Percentiles rank a stretch among this genome's conserved stretches.
Evolutionary conservation across 2,113 vertebrate genomes (phyloP).

Genomic region (Festucalex cinctus): DNA sequence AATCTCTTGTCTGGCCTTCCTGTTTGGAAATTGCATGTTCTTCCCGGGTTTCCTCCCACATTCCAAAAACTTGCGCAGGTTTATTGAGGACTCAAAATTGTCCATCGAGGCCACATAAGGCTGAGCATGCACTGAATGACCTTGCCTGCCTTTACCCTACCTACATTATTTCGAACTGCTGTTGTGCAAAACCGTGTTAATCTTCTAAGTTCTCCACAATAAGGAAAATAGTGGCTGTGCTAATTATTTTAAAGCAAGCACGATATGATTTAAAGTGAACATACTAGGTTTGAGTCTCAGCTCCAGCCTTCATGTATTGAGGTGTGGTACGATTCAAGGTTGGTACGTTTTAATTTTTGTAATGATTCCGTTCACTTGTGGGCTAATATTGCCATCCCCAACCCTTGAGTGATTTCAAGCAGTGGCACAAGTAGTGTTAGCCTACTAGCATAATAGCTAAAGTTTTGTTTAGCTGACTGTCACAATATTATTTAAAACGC

Average conservation of each 20-base stretch:
- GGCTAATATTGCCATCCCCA: too few relatives aligned
- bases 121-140: not conserved
- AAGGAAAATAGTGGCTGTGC: not conserved
- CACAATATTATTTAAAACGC: too few relatives aligned
- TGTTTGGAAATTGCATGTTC: not conserved
- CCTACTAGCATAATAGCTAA: too few relatives aligned
- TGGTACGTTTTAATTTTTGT: too few relatives aligned
- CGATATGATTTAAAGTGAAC: not conserved
- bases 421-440: too few relatives aligned
- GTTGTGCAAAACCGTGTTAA: not conserved
- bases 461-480: too few relatives aligned
- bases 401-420: too few relatives aligned
- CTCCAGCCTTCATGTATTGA: too few relatives aligned
- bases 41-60: not conserved
- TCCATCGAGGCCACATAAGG: not conserved
- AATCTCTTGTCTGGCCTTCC: not conserved
- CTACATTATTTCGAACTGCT: not conserved
- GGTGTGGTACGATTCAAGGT: too few relatives aligned
- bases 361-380: too few relatives aligned
- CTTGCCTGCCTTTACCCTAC: not conserved
- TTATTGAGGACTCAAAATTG: too few relatives aligned
- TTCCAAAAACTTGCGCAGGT: not conserved
- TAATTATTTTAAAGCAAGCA: not conserved
- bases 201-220: too few relatives aligned
- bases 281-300: not conserved